Base-by-base conservation (phyloP, 2,797 vertebrate species). In the Channallabes apus region DNA sequence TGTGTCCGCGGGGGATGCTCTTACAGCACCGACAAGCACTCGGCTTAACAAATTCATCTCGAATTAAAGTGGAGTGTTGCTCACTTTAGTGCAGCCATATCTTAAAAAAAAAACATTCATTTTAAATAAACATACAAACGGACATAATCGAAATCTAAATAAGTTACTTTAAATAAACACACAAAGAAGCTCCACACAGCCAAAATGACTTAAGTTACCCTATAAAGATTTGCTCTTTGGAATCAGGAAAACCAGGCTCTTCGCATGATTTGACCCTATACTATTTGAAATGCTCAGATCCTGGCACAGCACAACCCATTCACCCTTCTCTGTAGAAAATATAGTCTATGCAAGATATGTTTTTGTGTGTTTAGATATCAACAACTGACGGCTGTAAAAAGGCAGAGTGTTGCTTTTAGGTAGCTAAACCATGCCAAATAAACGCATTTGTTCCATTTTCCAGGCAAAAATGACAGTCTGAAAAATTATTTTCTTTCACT, bases 151-250 rank as follows among this genome's bases (percentile, higher is more conserved):
- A 90, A 88, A 85, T 92, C 88, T 78, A 91, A 95, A 94, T 94
- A 95, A 95, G 92, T 95, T 95, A 96, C 94, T 90, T 95, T 95
- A 95, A 95, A 95, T 90, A 94, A 95, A 88, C 89, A 89, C 85
- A 91, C 87, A 90, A 78, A 80, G 80, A 88, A 86, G 88, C 85
- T 78, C 82, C 82, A 87, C 84, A 88, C 80, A 90, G 82, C 87
- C 58, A 87, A 87, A 87, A 89, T 78, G 62, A 67, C 32, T 80
- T 67, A 29, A 51, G 73, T 80, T 77, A 75, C 68, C 58, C 38
- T 73, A 82, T 71, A 84, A 88, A 82, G 84, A 85, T 77, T 85
- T 87, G 84, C 82, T 89, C 88, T 89, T 87, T 86, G 86, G 88
- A 88, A 87, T 88, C 58, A 84, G 84, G 82, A 81, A 72, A 87